Conservation (phyloP, 2,113 vertebrate species). For the Ictalurus furcatus region DNA sequence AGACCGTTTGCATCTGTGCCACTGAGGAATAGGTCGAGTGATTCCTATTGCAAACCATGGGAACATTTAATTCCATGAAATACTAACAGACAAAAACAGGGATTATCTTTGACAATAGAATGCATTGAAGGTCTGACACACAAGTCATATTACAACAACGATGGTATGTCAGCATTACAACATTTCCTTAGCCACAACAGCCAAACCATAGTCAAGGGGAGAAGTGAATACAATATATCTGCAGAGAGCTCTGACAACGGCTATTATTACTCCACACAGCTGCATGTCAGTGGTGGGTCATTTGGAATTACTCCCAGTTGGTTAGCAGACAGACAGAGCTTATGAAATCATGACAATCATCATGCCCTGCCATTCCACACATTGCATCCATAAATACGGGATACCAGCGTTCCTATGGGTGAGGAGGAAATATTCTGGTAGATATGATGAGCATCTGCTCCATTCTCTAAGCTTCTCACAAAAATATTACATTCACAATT, state of each 20-base stretch:
- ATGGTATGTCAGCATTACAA: conserved; percentile 27
- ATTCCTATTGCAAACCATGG: background rate
- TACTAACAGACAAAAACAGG: background rate
- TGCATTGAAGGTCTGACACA: background rate
- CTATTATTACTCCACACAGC: conserved; percentile 15
- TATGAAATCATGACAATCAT: conserved; percentile 19
- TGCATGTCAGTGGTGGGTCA: conserved; percentile 21
- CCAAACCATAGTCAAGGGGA: conserved; percentile 29
- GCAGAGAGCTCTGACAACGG: background rate
- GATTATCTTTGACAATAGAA: conserved; percentile 23
- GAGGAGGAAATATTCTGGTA: conserved; percentile 23
- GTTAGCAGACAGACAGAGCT: conserved; percentile 16
- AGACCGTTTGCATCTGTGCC: background rate
- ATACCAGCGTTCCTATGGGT: conserved; percentile 21
- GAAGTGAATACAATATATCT: conserved; percentile 24
- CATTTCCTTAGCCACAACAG: conserved; percentile 16
- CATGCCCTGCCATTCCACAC: conserved; percentile 48
- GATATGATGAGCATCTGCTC: background rate
- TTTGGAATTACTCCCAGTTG: conserved; percentile 20
- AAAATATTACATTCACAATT: background rate
- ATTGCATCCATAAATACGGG: conserved; percentile 37
- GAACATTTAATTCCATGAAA: background rate
- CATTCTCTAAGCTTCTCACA: background rate
- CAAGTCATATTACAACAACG: conserved; percentile 36
- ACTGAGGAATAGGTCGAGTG: background rate